A percentile compares a stretch with the other conserved stretches of the same genome.
phyloP scores from a whole-genome alignment of 2,888 invertebrate genomes.

The Eupeodes latifasciatus region DNA sequence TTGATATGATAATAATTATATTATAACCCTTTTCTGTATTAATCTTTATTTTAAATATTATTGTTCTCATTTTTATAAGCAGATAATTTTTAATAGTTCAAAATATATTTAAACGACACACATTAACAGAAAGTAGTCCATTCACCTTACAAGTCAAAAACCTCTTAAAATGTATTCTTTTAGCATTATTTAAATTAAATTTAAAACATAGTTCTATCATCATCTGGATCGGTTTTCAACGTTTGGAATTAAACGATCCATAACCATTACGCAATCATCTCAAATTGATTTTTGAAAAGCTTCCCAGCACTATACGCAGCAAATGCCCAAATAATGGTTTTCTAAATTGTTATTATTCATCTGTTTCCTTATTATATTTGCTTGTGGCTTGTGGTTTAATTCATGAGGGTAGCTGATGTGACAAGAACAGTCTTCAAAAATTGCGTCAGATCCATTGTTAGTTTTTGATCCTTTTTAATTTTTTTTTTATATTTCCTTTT shows the following conservation, averaged over 20 bases:
- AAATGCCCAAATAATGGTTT: background rate
- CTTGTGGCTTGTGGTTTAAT: background rate
- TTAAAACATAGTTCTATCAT: background rate
- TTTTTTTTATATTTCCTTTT: background rate
- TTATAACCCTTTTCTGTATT: too few relatives aligned
- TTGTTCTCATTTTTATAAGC: too few relatives aligned
- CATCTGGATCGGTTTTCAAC: background rate
- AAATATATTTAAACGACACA: too few relatives aligned
- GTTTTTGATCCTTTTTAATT: constrained; percentile 14
- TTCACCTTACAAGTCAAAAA: too few relatives aligned
- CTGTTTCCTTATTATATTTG: constrained; percentile 7
- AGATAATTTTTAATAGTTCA: too few relatives aligned
- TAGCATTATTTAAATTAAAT: too few relatives aligned
- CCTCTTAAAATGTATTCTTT: too few relatives aligned
- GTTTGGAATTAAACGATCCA: background rate
- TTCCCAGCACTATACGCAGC: background rate
- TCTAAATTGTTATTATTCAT: constrained; percentile 6
- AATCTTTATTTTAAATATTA: too few relatives aligned
- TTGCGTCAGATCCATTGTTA: constrained; percentile 17
- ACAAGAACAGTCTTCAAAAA: constrained; percentile 4
- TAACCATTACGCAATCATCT: background rate
- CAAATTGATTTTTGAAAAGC: background rate
- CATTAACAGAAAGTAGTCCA: too few relatives aligned
- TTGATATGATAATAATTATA: too few relatives aligned
- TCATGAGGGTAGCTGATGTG: background rate